phyloP scores from a whole-genome alignment of 2,113 vertebrate species.

The Paradisaea rubra region DNA sequence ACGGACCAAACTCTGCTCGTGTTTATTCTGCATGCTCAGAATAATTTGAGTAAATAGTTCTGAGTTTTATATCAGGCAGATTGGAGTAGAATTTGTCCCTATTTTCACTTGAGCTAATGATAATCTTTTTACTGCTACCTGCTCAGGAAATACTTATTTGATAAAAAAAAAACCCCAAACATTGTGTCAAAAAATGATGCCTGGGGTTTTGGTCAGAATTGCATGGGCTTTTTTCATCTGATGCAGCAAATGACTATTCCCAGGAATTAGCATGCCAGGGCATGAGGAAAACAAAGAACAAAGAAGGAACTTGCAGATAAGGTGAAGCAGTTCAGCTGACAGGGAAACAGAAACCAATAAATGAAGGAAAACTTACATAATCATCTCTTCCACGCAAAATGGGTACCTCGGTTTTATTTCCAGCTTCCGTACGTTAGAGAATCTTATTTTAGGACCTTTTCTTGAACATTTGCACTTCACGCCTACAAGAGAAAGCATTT shows the following conservation, averaged over 20 bases:
- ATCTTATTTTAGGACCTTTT: constrained; percentile 96
- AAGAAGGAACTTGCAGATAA: constrained; percentile 1
- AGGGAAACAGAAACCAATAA: neutral
- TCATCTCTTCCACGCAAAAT: constrained; percentile 96
- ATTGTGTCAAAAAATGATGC: neutral
- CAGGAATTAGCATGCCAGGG: neutral
- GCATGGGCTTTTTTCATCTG: neutral
- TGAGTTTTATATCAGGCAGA: neutral
- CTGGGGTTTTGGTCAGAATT: neutral
- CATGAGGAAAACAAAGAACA: neutral
- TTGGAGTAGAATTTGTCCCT: neutral
- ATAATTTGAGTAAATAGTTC: neutral
- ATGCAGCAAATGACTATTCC: neutral
- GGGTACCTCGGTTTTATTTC: constrained; percentile 97
- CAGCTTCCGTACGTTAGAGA: constrained; percentile 95
- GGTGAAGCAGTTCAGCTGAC: neutral
- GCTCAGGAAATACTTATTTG: neutral
- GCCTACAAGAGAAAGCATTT: constrained; percentile 71
- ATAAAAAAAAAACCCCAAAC: neutral
- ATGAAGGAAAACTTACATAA: constrained; percentile 84
- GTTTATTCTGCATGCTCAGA: neutral
- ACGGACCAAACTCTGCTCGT: accelerated
- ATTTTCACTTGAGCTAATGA: neutral
- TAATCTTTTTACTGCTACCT: neutral
- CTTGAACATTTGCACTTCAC: constrained; percentile 97